Evolutionary conservation across 2,113 vertebrate species (phyloP).

Genomic region (Leuciscus idus): DNA sequence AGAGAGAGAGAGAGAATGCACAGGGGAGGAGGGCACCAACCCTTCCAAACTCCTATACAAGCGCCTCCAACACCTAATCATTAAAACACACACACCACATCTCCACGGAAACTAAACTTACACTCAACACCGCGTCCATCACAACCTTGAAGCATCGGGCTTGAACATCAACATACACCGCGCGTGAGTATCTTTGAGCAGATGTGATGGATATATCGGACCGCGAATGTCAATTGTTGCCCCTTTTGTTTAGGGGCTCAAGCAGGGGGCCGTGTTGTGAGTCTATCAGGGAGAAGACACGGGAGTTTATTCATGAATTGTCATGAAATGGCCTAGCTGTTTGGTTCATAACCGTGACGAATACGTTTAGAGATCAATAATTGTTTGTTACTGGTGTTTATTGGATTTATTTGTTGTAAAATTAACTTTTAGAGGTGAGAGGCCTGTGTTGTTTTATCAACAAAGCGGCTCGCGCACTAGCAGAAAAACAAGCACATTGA

Average conservation of each 20-base stretch:
- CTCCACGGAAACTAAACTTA: conserved; percentile 77
- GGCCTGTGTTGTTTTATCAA: conserved; percentile 49
- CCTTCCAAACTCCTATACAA: conserved; percentile 63
- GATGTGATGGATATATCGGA: not conserved
- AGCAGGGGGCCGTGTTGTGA: conserved; percentile 80
- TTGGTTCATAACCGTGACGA: not conserved
- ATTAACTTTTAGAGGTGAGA: conserved; percentile 39
- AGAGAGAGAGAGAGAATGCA: not conserved
- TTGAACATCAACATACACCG: conserved; percentile 40
- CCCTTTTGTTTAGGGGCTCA: conserved; percentile 79
- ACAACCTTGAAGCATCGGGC: conserved; percentile 66
- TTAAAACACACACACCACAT: conserved; percentile 60
- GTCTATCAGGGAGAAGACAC: conserved; percentile 56
- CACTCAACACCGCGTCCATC: conserved; percentile 62
- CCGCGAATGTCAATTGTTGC: conserved; percentile 58
- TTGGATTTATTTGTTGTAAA: not conserved
- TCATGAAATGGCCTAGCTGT: not conserved
- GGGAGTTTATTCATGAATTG: conserved; percentile 44
- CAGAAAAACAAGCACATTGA: not conserved
- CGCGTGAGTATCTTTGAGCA: conserved; percentile 32
- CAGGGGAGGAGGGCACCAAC: conserved; percentile 68
- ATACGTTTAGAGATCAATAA: not conserved
- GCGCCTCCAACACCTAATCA: conserved; percentile 67
- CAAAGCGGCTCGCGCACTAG: conserved; percentile 32
- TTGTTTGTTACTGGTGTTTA: not conserved